Percentiles rank a stretch among this genome's conserved stretches.
Conservation (phyloP, 1,140 invertebrate genomes). For the Microvelia longipes region DNA sequence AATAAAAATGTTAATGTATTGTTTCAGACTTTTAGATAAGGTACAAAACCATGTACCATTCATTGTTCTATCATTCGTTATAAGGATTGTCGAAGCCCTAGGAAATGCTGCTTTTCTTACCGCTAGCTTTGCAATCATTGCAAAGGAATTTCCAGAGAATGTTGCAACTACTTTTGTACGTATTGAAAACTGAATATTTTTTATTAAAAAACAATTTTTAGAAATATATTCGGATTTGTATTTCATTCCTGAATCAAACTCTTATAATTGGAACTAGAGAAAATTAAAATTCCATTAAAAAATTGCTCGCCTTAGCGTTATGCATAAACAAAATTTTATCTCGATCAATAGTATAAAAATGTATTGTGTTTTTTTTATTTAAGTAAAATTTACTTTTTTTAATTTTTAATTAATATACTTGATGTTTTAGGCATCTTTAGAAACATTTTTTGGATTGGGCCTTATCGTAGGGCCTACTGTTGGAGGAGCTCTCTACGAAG, state of each 20-base stretch:
- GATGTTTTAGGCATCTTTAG: conserved; percentile 49
- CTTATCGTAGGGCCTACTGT: conserved; percentile 73
- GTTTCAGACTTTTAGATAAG: conserved; percentile 7
- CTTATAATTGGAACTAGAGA: too few relatives aligned
- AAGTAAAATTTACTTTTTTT: neutral
- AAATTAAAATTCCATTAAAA: too few relatives aligned
- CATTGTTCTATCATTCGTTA: conserved; percentile 56
- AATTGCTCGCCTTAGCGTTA: too few relatives aligned
- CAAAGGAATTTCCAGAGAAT: conserved; percentile 80
- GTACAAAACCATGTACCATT: conserved; percentile 2
- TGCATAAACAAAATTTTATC: too few relatives aligned
- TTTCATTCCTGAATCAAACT: too few relatives aligned
- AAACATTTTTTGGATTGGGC: conserved; percentile 79
- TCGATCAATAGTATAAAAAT: too few relatives aligned
- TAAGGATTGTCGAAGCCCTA: conserved; percentile 78
- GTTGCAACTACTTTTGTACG: conserved; percentile 81
- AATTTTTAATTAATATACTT: neutral
- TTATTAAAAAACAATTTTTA: neutral
- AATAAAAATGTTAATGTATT: too few relatives aligned
- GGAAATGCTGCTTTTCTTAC: conserved; percentile 85
- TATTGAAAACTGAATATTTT: too few relatives aligned
- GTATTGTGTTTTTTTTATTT: neutral
- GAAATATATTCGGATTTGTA: neutral
- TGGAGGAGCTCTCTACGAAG: conserved; percentile 61
- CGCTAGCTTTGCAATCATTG: conserved; percentile 80